Evolutionary conservation across 2,113 vertebrate species (phyloP), one percentile per base, ranked within the genome.

Genomic region (Varanus salvator): DNA sequence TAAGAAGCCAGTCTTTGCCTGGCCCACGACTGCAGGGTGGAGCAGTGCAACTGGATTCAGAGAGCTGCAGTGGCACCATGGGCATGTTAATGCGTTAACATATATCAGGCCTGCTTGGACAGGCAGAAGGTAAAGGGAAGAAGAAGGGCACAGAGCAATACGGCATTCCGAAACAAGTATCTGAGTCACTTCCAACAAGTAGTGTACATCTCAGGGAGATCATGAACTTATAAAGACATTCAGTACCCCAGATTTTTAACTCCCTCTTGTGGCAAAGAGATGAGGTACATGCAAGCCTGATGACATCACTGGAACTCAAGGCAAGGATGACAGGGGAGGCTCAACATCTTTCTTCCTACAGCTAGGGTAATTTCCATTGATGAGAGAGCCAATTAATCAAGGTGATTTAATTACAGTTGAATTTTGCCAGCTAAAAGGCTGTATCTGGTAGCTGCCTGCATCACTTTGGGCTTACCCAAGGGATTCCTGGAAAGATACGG

Each of bases 1-100:
- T 23, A 77, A 44, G 34, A 38, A 77, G 38, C 48, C 38, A 3
- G 48, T 66, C 31, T 38, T n/a, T 66, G 88, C 90, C 44, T 12
- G 60, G 48, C 75, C 1, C 15, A 64, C 85, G 91, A 54, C 92
- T 88, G 71, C 71, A 87, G 86, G 60, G 90, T 91, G 72, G 74
- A 84, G 78, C 52, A n/a, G 68, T 71, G 75, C 76, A 71, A 34
- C 80, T 25, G 27, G 0, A 1, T 3, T 52, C 75, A 77, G 8
- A 75, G 60, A 60, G 88, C 60, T 34, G 72, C 7, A 57, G 64
- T n/a, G 31, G 69, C 72, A 57, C 50, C n/a, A 72, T 64, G 11
- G 17, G 60, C n/a, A 71, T 57, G n/a, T 31, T 50, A 74, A 50
- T 2, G 50, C 48, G 19, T 54, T 66, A 6, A 3, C n/a, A 48